Conservation (phyloP, 2,797 vertebrate genomes). For the Protonibea diacanthus region DNA sequence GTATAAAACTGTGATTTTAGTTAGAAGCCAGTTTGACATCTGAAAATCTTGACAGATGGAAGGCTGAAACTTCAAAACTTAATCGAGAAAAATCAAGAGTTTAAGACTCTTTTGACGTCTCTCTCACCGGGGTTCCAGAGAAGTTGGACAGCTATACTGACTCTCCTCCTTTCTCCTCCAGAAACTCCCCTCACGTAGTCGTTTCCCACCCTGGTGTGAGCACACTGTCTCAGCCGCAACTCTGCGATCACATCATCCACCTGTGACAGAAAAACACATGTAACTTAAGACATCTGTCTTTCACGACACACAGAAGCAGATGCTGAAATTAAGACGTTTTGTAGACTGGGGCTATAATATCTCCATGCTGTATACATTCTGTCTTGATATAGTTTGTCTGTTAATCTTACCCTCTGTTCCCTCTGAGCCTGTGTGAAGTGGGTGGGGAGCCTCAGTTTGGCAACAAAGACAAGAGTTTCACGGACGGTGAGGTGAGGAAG, state of each 20-base stretch:
- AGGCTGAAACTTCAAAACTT: not conserved
- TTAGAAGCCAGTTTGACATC: no score
- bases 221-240: constrained; percentile 93
- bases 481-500: constrained; percentile 94
- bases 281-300: not conserved
- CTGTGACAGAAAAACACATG: constrained; percentile 71
- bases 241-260: constrained; percentile 97
- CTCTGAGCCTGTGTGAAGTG: constrained; percentile 91
- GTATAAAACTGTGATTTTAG: not conserved
- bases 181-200: constrained; percentile 91
- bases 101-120: not conserved
- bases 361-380: not conserved
- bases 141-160: constrained; percentile 96
- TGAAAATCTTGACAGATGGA: not conserved
- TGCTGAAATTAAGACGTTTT: not conserved
- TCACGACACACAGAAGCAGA: not conserved
- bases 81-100: not conserved
- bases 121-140: constrained; percentile 97
- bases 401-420: constrained; percentile 89
- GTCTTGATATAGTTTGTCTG: not conserved
- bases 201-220: constrained; percentile 93
- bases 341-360: not conserved
- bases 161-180: constrained; percentile 93
- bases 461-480: constrained; percentile 92
- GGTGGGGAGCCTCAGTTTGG: constrained; percentile 92